phyloP scores from a whole-genome alignment of 2,888 invertebrate genomes.

The Thymelicus acteon region DNA sequence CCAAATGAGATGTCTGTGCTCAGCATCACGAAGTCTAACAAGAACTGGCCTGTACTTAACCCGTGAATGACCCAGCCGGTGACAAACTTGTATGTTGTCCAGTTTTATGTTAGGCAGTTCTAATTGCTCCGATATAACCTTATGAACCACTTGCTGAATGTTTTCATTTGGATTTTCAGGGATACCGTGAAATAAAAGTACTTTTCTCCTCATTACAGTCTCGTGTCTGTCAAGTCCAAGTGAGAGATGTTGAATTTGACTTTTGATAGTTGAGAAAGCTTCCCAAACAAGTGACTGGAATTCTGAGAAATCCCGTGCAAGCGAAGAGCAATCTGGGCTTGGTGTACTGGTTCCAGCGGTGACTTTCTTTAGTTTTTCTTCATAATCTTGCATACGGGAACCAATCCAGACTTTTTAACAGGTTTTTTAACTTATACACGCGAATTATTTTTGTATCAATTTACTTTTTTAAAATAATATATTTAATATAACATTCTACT shows the following conservation, averaged over 20 bases:
- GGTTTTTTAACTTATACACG: too few relatives aligned
- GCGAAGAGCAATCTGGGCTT: not conserved
- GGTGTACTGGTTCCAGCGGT: not conserved
- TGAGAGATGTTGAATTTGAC: not conserved
- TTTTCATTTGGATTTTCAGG: not conserved
- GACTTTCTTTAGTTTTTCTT: not conserved
- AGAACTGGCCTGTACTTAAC: not conserved
- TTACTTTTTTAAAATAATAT: too few relatives aligned
- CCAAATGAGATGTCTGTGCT: slow-evolving; percentile 2
- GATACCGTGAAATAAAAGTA: not conserved
- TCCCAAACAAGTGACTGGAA: slow-evolving; percentile 9
- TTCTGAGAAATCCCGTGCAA: not conserved
- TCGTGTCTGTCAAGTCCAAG: not conserved
- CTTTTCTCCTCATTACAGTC: not conserved
- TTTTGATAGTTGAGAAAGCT: not conserved
- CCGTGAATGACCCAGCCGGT: not conserved
- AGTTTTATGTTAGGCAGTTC: not conserved
- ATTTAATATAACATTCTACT: too few relatives aligned
- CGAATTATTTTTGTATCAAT: too few relatives aligned
- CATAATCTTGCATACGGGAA: slow-evolving; percentile 9
- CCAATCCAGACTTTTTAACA: not conserved
- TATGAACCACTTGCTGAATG: not conserved
- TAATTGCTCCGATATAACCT: not conserved
- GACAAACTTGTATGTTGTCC: not conserved
- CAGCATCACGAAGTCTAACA: not conserved